Conservation (phyloP, 2,888 invertebrate species). For the Hirtodrosophila trivittata region DNA sequence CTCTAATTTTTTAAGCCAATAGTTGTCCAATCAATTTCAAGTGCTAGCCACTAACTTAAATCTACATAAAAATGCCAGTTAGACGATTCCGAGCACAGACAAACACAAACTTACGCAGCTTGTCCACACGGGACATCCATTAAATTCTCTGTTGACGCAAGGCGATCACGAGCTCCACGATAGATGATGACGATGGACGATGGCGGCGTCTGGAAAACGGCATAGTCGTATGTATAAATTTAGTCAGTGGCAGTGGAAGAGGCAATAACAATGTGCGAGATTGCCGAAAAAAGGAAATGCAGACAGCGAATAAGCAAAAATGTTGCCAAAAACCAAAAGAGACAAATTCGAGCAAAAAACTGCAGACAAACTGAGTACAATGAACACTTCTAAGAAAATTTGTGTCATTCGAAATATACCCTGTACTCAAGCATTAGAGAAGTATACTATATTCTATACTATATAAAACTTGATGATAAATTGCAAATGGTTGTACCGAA, state of each 20-base stretch:
- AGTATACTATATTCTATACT: too few species aligned
- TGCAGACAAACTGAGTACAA: slow-evolving; percentile 38
- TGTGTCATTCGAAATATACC: slow-evolving; percentile 7
- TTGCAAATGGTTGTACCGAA: too few species aligned
- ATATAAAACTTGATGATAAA: too few species aligned
- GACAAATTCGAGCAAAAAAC: slow-evolving; percentile 9
- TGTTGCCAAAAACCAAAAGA: slow-evolving; percentile 41
- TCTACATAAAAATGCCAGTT: slow-evolving; percentile 63
- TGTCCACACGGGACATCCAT: slow-evolving; percentile 41
- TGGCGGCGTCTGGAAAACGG: slow-evolving; percentile 24
- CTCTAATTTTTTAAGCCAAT: slow-evolving; percentile 74
- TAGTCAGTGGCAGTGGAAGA: slow-evolving; percentile 16
- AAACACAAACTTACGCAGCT: slow-evolving; percentile 9
- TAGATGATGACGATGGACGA: slow-evolving; percentile 20
- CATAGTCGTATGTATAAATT: slow-evolving; percentile 65
- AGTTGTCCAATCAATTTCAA: slow-evolving; percentile 77
- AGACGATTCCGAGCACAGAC: slow-evolving; percentile 8
- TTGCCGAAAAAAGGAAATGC: slow-evolving; percentile 61
- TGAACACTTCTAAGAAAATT: slow-evolving; percentile 7
- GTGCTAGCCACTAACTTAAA: slow-evolving; percentile 64
- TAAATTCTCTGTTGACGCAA: slow-evolving; percentile 69
- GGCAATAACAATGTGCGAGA: slow-evolving; percentile 22
- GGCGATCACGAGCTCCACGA: slow-evolving; percentile 17
- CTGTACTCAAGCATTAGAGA: too few species aligned
- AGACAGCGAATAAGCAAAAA: slow-evolving; percentile 39